These are phyloP conservation scores for Tolmerus cingulatus DNA, from an alignment of 2,888 invertebrate genomes.

Conservation along the genomic window DNA sequence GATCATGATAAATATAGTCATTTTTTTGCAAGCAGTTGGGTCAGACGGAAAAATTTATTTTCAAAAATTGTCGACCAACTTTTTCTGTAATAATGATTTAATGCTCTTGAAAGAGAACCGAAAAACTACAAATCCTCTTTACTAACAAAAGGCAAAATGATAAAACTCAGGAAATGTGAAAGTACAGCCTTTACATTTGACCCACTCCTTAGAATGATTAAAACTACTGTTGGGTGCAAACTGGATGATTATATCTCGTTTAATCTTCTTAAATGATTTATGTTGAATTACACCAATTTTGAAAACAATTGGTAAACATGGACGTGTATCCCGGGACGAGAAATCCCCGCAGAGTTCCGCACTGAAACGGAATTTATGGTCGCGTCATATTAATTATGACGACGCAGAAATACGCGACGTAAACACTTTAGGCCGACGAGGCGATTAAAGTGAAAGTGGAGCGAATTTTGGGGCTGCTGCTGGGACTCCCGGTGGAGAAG, in stretches of 20 bases:
- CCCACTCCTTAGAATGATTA: neutral
- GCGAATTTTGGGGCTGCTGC: neutral
- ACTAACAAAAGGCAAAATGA: neutral
- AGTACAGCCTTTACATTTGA: neutral
- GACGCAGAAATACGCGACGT: neutral
- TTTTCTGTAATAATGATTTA: neutral
- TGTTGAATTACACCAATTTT: neutral
- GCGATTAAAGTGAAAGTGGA: neutral
- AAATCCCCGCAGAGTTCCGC: neutral
- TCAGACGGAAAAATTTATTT: neutral
- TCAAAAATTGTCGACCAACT: neutral
- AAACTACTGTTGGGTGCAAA: neutral
- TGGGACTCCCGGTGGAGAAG: neutral
- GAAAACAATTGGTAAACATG: constrained; percentile 13
- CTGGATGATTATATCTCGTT: neutral
- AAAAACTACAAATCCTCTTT: neutral
- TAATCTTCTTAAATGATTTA: constrained; percentile 12
- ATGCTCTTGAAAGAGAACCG: neutral
- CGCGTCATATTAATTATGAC: constrained; percentile 3
- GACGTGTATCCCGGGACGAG: neutral
- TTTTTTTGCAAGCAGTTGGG: neutral
- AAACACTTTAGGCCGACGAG: constrained; percentile 9
- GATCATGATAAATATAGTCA: neutral
- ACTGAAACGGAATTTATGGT: neutral
- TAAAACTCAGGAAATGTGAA: neutral